Base-by-base conservation (phyloP, 2,888 invertebrate species). In the Microctonus brassicae region DNA sequence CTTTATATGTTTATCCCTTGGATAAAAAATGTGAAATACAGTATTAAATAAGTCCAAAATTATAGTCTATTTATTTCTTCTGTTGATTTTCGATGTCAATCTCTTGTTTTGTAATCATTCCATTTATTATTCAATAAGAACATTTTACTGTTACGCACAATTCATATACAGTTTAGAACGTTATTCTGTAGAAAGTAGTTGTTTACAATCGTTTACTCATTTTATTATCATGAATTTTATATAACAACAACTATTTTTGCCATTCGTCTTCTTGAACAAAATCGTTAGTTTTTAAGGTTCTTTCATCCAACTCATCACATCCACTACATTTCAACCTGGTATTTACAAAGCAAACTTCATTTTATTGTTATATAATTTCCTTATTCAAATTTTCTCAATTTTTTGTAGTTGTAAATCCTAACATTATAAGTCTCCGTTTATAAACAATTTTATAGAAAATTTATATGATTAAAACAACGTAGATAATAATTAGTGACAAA, bases 371-470 rank as follows among this genome's bases (percentile, higher is more conserved):
- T 53, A 55, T 17, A 64, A 39, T 61, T 64, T 58, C 60, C 64
- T 66, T 29, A 29, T 39, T 60, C 64, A 5, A 10, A 11, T 66
- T 26, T 64, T 64, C 13, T 73, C 61, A 42, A 61, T 24, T 36
- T 69, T 73, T 72, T 29, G 42, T 69, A 53, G 67, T 29, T 65
- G 76, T 53, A 82, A 64, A 70, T 73, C 60, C 81, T 81, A 83
- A 80, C 75, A 80, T 80, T 79, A 78, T 81, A 80, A 76, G 75
- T 80, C 72, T 82, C 75, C 74, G 76, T 79, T 83, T 85, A 84
- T 84, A 85, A 85, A 86, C 83, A 85, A 82, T 83, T 84, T 83
- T 77, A 85, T 85, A 86, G 84, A 86, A 85, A 85, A 86, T 85
- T 84, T 84, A 82, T 82, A 78, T 82, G 83, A 84, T 84, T 83